These are phyloP conservation scores for Oceanodroma tethys DNA, from an alignment of 2,113 vertebrate genomes.

Conservation along the genomic window DNA sequence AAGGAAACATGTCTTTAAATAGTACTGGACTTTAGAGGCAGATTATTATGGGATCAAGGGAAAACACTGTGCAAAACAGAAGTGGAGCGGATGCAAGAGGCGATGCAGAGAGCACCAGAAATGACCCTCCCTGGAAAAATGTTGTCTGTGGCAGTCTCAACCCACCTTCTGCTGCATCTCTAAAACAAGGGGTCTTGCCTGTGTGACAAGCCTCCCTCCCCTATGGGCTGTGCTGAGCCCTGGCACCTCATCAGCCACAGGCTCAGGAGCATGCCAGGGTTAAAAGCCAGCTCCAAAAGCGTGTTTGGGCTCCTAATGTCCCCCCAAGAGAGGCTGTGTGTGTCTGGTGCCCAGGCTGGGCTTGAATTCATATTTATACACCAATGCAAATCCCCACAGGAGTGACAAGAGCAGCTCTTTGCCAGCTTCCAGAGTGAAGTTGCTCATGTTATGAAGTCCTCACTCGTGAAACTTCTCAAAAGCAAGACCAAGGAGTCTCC, in stretches of 20 bases:
- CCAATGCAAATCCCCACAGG: neutral
- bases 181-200: neutral
- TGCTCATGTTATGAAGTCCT: accelerated
- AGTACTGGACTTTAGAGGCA: neutral
- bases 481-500: neutral
- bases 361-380: neutral
- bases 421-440: neutral
- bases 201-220: too few relatives aligned
- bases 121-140: neutral
- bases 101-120: neutral
- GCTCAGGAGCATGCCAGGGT: neutral
- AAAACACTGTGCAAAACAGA: neutral
- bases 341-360: neutral
- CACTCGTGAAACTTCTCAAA: neutral
- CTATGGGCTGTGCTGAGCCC: neutral
- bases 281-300: neutral
- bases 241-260: neutral
- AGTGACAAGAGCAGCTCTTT: neutral
- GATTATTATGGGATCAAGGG: neutral
- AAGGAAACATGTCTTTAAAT: neutral
- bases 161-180: neutral
- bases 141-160: neutral
- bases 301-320: neutral
- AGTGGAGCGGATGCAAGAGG: neutral
- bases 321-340: neutral